Conservation (phyloP, 2,797 vertebrate species). For the Sardinella longiceps region DNA sequence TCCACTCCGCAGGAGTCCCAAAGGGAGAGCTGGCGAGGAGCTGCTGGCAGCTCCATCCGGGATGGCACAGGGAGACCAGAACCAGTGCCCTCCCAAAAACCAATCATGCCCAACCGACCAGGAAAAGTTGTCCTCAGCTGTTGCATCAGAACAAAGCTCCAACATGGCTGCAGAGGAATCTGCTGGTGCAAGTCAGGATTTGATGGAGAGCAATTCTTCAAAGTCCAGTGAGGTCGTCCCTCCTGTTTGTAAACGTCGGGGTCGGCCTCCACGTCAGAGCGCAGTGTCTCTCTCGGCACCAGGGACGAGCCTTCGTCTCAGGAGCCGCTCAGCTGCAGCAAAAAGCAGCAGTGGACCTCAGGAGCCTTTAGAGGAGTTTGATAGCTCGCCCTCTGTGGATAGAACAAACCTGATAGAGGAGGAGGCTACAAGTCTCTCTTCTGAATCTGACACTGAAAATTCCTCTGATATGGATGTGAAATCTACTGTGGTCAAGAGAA, state of each 20-base stretch:
- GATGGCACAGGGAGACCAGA: neutral
- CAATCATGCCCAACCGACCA: neutral
- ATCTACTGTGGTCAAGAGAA: neutral
- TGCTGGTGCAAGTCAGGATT: neutral
- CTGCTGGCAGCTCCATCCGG: neutral
- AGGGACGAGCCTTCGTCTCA: neutral
- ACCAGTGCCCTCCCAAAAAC: neutral
- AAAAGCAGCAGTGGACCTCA: neutral
- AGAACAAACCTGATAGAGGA: neutral
- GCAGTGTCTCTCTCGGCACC: neutral
- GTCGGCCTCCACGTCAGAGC: neutral
- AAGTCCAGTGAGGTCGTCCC: neutral
- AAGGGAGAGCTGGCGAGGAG: neutral
- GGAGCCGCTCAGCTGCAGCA: neutral
- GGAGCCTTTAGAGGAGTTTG: neutral
- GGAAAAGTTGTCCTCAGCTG: neutral
- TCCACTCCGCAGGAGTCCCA: neutral
- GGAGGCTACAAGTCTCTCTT: neutral
- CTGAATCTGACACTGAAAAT: neutral
- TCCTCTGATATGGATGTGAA: neutral
- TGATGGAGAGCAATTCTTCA: neutral
- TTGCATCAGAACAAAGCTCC: neutral
- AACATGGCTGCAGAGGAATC: neutral
- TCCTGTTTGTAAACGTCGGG: neutral
- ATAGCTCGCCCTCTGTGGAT: neutral